Base-by-base conservation (phyloP, 2,113 vertebrate species). In the Prionailurus bengalensis region DNA sequence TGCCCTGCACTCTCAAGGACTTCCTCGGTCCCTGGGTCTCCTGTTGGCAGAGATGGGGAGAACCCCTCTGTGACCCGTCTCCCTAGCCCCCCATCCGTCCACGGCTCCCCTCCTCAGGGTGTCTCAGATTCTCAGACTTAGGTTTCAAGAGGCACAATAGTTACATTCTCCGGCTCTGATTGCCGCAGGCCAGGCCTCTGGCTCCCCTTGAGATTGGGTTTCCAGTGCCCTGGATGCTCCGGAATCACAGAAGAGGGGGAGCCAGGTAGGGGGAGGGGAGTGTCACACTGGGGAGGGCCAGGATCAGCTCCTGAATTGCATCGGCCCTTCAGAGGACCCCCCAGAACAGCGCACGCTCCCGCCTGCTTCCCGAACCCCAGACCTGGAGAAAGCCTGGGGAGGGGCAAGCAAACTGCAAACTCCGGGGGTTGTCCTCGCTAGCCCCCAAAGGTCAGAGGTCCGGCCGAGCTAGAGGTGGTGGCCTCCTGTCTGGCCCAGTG, bases 141-240 rank as follows among this genome's bases (percentile, higher is more conserved):
- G 92, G 96, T 98, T 98, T 98, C 98, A 98, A 66, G 96, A 97
- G 87, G 85, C 79, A 98, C 97, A 98, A 98, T 98, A 83, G 97
- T 94, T 79, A 97, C 93, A 98, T 98, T 98, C 97, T 98, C 78
- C 91, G 21, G 84, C 95, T 94, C 94, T 96, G 90, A 96, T 91
- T 95, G 96, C 97, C 58, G n/a, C 63, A 70, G 96, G 90, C 90
- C 53, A 33, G 94, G 96, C 95, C 97, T 92, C 85, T 96, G 88
- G 95, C 61, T 96, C 80, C 88, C 91, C 92, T 94, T 66, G 85
- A 98, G 97, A 97, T 97, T 96, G 94, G 88, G 91, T 97, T 98
- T 98, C 99, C 97, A 10, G 10, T 97, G 91, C 71, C 95, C 80
- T 93, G 97, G 94, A 79, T 65, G 3, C 95, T 96, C 89, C 25